A percentile compares a stretch with the other conserved stretches of the same genome.
phyloP scores from a whole-genome alignment of 2,113 vertebrate species.

The Sterrhoptilus dennistouni region DNA sequence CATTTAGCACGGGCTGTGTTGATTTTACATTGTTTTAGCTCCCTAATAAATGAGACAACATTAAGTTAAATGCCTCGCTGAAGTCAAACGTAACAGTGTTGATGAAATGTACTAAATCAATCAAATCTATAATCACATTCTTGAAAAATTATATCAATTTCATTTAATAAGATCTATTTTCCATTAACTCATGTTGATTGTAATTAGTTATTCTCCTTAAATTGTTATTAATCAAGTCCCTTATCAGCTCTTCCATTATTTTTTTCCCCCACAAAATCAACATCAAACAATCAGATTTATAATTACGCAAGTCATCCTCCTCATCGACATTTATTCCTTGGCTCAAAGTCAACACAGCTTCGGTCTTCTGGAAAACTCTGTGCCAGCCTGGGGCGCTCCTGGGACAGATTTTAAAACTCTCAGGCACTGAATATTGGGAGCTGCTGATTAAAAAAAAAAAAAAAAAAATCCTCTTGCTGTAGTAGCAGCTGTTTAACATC shows the following conservation, averaged over 20 bases:
- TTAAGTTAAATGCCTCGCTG: constrained; percentile 47
- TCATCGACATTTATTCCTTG: not conserved
- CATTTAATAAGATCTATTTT: constrained; percentile 66
- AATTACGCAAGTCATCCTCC: constrained; percentile 40
- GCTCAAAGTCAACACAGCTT: constrained; percentile 15
- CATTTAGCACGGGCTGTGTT: not conserved
- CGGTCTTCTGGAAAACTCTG: not conserved
- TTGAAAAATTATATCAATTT: constrained; percentile 69
- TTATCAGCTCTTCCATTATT: constrained; percentile 59
- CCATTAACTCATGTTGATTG: constrained; percentile 66
- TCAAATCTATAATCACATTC: constrained; percentile 65
- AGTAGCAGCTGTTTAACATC: constrained; percentile 6
- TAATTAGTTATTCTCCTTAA: constrained; percentile 68
- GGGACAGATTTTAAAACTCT: not conserved
- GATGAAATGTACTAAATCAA: constrained; percentile 68
- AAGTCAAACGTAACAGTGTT: constrained; percentile 57
- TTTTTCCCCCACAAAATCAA: constrained; percentile 37
- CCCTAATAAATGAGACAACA: constrained; percentile 54
- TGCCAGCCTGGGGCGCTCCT: not conserved
- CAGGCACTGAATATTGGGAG: not conserved
- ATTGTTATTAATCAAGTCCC: constrained; percentile 68
- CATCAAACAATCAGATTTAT: constrained; percentile 66
- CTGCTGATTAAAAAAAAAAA: not conserved
- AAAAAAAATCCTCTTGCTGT: not conserved
- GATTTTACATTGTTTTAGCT: constrained; percentile 61